phyloP scores from a whole-genome alignment of 2,113 vertebrate genomes.

The Rhynchomys soricoides region DNA sequence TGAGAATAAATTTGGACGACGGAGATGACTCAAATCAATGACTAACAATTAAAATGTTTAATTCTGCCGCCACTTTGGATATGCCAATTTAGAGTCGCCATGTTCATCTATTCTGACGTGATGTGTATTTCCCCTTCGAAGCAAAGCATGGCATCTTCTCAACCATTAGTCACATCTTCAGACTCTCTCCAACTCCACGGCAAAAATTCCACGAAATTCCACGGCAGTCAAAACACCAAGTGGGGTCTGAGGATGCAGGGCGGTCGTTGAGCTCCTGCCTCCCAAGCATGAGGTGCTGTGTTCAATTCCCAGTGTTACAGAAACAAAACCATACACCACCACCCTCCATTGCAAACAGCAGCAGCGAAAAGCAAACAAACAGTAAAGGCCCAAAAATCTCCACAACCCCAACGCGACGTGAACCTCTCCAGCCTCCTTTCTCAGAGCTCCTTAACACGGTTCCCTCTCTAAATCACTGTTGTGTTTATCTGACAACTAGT shows the following conservation, averaged over 20 bases:
- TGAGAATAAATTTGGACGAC: conserved; percentile 59
- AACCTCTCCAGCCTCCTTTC: neutral
- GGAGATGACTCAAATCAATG: conserved; percentile 45
- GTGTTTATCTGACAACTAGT: conserved; percentile 45
- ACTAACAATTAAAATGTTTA: neutral
- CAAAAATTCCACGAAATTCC: too few relatives aligned
- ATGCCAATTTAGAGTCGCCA: neutral
- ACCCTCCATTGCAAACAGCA: neutral
- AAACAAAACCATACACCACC: neutral
- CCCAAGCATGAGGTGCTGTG: neutral
- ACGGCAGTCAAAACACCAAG: neutral
- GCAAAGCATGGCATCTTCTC: neutral
- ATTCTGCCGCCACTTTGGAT: neutral
- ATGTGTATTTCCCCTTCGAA: neutral
- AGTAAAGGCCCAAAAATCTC: neutral
- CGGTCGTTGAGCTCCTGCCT: neutral
- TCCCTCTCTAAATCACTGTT: conserved; percentile 61
- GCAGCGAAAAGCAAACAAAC: neutral
- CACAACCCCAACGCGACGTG: neutral
- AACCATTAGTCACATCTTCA: neutral
- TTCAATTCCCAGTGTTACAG: neutral
- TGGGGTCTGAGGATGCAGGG: neutral
- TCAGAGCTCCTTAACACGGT: neutral
- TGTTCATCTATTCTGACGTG: neutral
- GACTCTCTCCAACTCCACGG: accelerated